Evolutionary conservation across 2,888 invertebrate species (phyloP), one percentile per base, ranked within the genome.

Genomic region (Pyrrhia umbra): DNA sequence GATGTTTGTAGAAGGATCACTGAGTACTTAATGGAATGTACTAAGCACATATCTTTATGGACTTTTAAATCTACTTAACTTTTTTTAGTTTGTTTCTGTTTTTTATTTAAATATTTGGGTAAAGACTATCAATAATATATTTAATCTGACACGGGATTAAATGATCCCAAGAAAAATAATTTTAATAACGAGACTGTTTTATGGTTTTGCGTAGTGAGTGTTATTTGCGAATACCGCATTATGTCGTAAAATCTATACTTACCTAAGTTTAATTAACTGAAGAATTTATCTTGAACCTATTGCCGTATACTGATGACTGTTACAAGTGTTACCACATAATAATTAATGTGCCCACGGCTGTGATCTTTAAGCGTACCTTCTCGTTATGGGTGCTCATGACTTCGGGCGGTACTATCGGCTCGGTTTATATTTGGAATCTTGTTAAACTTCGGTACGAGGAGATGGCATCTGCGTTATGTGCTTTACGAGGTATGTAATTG

Each of bases 371-470:
- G 39, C 16, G 18, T 20, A 34, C 34, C n/a, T 34, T n/a, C n/a
- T 39, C 16, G 50, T 46, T 68, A 68, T 57, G 57, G 57, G 50
- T 50, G 30, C 42, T 40, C 54, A 57, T 50, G 61, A 1, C 40
- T 68, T 30, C 49, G 54, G 61, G 57, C 54, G 34, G 50, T 61
- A 52, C 10, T 42, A 57, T 68, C 54, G 5, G 13, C 23, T 10
- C 30, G 37, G 51, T 46, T 37, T 40, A 21, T 25, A 49, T 20
- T 49, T 25, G 40, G 43, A 37, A 37, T 73, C 47, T 66, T 73
- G 55, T 25, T 56, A 25, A 47, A 55, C 39, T 59, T 46, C 20
- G 18, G 2, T 34, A 39, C 16, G 25, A 52, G 45, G 56, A 49
- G 23, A 18, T 23, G 10, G 34, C 34, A 34, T 34, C n/a, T 13